Evolutionary conservation across 2,797 vertebrate species (phyloP), one percentile per base, ranked within the genome.

Genomic region (Macropodus opercularis): DNA sequence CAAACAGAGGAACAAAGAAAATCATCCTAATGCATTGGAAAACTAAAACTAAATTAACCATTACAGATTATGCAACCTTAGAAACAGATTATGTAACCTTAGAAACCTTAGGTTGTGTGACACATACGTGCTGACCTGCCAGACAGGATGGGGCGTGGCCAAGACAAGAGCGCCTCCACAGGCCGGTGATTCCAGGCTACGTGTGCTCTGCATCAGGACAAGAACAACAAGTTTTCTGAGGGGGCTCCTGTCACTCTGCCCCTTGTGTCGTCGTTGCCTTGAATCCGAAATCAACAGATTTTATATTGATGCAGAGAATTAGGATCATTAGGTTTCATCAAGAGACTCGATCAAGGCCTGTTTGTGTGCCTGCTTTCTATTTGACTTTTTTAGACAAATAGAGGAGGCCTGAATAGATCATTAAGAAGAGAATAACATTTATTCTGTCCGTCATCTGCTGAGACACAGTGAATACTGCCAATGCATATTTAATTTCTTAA

Each of bases 251-350:
- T 9, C 58, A 9, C 26, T 40, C 3, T 15, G 23, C 12, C 18
- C 14, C 63, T 69, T 55, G 44, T 38, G 57, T 41, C 70, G 71
- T 62, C 59, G 71, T 66, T 72, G 54, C 63, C 6, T 67, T 51
- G 52, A 75, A 72, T 53, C 62, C 56, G 58, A 54, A 65, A 52
- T 64, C 58, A 38, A 81, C 72, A 41, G 65, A 69, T 83, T 79
- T 69, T 44, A 21, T 71, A 79, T 82, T 59, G 73, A 77, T 2
- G 40, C 63, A 38, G 78, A 72, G 59, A 71, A 80, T 86, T 78
- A 81, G 72, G 51, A 67, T 65, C 51, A 85, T 83, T 83, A 86
- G 73, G 66, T 78, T 74, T 85, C 71, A 85, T 88, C 81, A 80
- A 59, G 40, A 60, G 56, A 51, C 63, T 77, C 29, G 31, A 73